These are phyloP conservation scores for Dendrophyllia cribrosa DNA, from an alignment of 64 coral and sea anemone species.

Conservation along the genomic window DNA sequence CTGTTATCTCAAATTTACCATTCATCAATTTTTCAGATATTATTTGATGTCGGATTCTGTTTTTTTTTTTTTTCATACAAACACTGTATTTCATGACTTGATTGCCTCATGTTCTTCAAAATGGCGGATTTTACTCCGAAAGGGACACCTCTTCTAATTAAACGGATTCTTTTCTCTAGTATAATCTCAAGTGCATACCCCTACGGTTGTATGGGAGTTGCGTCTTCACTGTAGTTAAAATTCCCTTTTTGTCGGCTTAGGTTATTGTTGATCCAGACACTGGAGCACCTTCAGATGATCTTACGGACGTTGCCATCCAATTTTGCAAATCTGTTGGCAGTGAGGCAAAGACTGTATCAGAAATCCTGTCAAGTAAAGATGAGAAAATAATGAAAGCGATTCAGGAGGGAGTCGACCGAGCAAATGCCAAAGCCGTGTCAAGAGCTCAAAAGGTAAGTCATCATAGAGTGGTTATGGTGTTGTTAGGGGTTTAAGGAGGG, in stretches of 20 bases:
- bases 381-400: conserved; percentile 94
- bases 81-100: too few species aligned
- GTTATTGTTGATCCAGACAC: conserved; percentile 77
- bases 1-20: too few species aligned
- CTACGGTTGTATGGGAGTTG: too few species aligned
- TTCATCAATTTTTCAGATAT: too few species aligned
- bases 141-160: too few species aligned
- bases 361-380: conserved; percentile 84
- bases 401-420: conserved; percentile 83
- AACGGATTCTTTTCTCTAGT: too few species aligned
- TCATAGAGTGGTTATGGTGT: not conserved
- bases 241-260: conserved; percentile 16
- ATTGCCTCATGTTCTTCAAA: too few species aligned
- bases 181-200: too few species aligned
- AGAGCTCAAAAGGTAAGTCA: conserved; percentile 91
- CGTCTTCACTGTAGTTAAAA: not conserved
- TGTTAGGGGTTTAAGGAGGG: too few species aligned
- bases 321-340: conserved; percentile 83
- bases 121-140: too few species aligned
- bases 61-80: too few species aligned
- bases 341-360: conserved; percentile 72
- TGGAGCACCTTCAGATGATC: conserved; percentile 76
- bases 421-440: conserved; percentile 72
- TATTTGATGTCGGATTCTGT: too few species aligned
- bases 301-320: conserved; percentile 56